These are phyloP conservation scores for Alligator sinensis DNA, from an alignment of 2,113 vertebrate species.

Conservation along the genomic window DNA sequence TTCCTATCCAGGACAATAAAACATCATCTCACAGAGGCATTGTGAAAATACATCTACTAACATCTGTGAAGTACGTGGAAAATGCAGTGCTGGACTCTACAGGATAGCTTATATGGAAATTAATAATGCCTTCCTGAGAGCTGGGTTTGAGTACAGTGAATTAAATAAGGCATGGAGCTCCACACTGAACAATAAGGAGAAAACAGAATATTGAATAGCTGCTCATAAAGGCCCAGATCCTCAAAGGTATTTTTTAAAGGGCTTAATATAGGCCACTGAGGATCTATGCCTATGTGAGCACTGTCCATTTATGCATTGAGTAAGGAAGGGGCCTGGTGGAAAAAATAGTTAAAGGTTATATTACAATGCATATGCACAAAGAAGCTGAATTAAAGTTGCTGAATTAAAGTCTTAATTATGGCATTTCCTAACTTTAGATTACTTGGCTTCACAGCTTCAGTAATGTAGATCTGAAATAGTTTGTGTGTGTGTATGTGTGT, in stretches of 20 bases:
- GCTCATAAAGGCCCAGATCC: conserved; percentile 13
- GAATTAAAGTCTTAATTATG: neutral
- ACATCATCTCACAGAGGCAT: neutral
- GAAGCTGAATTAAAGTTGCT: neutral
- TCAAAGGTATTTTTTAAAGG: conserved; percentile 25
- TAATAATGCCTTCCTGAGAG: conserved; percentile 29
- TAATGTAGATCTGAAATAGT: neutral
- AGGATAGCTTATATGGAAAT: neutral
- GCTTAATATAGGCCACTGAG: neutral
- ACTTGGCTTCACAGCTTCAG: neutral
- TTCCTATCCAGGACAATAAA: neutral
- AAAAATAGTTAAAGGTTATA: conserved; percentile 21
- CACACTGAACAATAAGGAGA: neutral
- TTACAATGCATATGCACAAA: neutral
- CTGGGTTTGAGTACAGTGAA: neutral
- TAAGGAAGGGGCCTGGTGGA: neutral
- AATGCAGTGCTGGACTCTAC: neutral
- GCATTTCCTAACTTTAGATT: neutral
- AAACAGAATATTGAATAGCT: conserved; percentile 27
- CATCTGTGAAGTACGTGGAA: conserved; percentile 6
- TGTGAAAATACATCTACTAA: neutral
- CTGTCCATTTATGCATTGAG: neutral
- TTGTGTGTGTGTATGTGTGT: neutral
- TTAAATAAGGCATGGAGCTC: conserved; percentile 17
- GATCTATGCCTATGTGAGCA: neutral